Evolutionary conservation across 2,113 vertebrate species (phyloP), one percentile per base, ranked within the genome.

Genomic region (Guaruba guarouba): DNA sequence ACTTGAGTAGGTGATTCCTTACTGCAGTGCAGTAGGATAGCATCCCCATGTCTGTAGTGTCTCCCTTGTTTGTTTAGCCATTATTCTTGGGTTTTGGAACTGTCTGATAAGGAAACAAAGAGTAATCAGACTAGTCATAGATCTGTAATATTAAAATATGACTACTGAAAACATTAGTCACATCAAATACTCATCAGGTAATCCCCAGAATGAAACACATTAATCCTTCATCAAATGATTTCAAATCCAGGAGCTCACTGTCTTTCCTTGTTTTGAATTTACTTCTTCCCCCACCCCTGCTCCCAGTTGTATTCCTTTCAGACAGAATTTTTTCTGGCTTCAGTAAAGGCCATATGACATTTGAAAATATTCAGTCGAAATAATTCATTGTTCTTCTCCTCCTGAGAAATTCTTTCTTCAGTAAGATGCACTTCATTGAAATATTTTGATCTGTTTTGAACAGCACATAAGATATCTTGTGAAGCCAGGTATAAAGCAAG

Each of bases 281-380:
- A 17, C 2, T 51, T 14, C 8, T 9, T 27, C 4, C 17, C 4
- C 13, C 15, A 11, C 4, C 3, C 11, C 3, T 24, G 7, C 3
- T 7, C 9, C 14, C 4, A 6, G 22, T 59, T 59, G 57, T 23
- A 1, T 0, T 48, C 62, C 23, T 73, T 94, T 91, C 49, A 67
- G 54, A 74, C 9, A 48, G 33, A 88, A 49, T 62, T 70, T 37
- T 74, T 91, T 92, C 49, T 88, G 54, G 7, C 41, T 85, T 77
- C 19, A 35, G 10, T 48, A 80, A 90, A 90, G 49, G 31, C 28
- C 46, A 41, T 11, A 51, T 11, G 35, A 86, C 13, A 51, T 44
- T 37, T 67, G 46, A 75, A 92, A 63, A 6, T 25, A 33, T 52
- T 19, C 22, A 68, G 51, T 91, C 66, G 81, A 83, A 90, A 77